A percentile compares a stretch with the other conserved stretches of the same genome.
These are phyloP conservation scores for Carcina quercana DNA, from an alignment of 2,888 invertebrate species.

Conservation along the genomic window DNA sequence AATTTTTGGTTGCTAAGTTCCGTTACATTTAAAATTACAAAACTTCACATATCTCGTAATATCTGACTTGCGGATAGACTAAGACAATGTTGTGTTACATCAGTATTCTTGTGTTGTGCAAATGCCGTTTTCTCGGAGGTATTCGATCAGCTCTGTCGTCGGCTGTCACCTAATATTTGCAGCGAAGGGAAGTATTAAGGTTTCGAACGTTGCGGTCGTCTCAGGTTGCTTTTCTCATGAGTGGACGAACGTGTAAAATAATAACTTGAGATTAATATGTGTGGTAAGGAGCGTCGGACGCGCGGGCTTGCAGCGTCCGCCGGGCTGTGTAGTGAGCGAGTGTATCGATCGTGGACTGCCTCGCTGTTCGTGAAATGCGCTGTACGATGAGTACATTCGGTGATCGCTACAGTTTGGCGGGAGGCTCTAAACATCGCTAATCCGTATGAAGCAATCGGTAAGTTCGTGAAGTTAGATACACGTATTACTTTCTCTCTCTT, in stretches of 20 bases:
- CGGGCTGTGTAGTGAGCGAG: slow-evolving; percentile 48
- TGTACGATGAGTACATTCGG: slow-evolving; percentile 54
- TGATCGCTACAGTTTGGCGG: slow-evolving; percentile 60
- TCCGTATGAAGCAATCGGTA: slow-evolving; percentile 41
- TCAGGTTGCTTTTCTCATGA: slow-evolving; percentile 74
- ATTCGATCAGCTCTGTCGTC: slow-evolving; percentile 48
- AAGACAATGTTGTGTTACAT: no score
- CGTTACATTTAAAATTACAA: slow-evolving; percentile 27
- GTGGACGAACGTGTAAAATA: slow-evolving; percentile 72
- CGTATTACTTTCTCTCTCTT: no score
- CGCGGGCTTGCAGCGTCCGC: slow-evolving; percentile 49
- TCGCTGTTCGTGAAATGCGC: slow-evolving; percentile 49
- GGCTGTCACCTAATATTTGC: slow-evolving; percentile 70
- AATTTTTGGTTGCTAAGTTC: slow-evolving; percentile 35
- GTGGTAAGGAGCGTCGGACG: slow-evolving; percentile 54
- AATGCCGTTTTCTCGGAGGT: slow-evolving; percentile 37
- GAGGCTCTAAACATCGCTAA: slow-evolving; percentile 30
- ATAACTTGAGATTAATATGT: slow-evolving; percentile 70
- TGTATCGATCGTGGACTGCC: slow-evolving; percentile 62
- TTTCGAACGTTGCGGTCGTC: slow-evolving; percentile 73
- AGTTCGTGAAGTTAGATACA: slow-evolving; percentile 30
- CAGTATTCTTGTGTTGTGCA: not conserved
- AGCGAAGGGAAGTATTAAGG: slow-evolving; percentile 74
- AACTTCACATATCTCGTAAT: no score
- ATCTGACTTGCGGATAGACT: no score